Evolutionary conservation across 1,140 invertebrate species (phyloP).

Genomic region (Papilio aristodemus): DNA sequence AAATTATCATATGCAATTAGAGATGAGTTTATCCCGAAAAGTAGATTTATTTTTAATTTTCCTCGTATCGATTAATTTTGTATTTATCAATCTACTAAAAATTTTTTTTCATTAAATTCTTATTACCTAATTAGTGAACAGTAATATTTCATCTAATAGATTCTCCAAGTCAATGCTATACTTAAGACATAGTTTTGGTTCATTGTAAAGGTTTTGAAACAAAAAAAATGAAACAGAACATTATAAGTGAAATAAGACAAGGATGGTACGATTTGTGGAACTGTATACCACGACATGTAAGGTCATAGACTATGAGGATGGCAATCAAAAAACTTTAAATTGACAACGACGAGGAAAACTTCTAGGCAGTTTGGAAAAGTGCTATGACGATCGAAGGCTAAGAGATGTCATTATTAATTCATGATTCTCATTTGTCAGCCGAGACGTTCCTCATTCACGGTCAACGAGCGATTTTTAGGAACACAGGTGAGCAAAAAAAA

Average conservation of each 20-base stretch:
- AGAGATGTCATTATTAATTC: conserved; percentile 5
- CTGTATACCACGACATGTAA: neutral
- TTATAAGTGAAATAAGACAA: neutral
- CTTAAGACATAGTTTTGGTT: no score
- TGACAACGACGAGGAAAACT: conserved; percentile 22
- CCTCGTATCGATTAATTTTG: no score
- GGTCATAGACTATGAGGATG: conserved; percentile 18
- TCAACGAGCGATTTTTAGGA: neutral
- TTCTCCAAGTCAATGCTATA: no score
- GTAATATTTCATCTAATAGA: no score
- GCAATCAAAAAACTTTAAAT: conserved; percentile 11
- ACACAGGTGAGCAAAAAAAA: neutral
- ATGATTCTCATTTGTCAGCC: conserved; percentile 8
- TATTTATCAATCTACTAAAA: no score
- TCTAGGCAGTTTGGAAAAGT: neutral
- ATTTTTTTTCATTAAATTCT: no score
- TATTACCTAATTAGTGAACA: no score
- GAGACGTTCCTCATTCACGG: neutral
- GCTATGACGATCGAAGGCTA: conserved; percentile 19
- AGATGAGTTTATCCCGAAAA: no score
- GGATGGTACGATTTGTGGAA: neutral
- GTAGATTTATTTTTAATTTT: no score
- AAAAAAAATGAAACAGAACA: neutral
- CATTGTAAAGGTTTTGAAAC: no score
- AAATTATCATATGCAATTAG: no score